Conservation (phyloP, 2,113 vertebrate genomes). For the Chionis minor region DNA sequence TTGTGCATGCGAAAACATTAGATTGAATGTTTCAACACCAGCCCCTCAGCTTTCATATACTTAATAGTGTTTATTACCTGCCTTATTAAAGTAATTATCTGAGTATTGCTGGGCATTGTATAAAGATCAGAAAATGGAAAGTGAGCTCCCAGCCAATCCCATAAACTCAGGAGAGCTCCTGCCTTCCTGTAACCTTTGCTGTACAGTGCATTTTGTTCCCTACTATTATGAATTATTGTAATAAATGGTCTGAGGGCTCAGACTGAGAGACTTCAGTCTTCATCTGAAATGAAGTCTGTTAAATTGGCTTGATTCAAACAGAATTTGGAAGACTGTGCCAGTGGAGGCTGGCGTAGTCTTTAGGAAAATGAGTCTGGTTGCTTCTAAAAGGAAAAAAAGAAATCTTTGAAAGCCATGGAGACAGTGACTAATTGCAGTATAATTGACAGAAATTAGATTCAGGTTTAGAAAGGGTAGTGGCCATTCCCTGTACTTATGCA, state of each 20-base stretch:
- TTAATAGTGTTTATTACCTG: conserved; percentile 14
- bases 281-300: not conserved
- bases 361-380: conserved; percentile 11
- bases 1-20: not conserved
- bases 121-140: conserved; percentile 4
- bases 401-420: not conserved
- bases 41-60: conserved; percentile 5
- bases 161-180: not conserved
- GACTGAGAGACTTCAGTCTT: not conserved
- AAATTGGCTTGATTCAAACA: not conserved
- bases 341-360: not conserved
- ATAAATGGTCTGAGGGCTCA: not conserved
- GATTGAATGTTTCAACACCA: not conserved
- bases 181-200: not conserved
- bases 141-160: not conserved
- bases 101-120: not conserved
- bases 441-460: conserved; percentile 1
- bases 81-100: conserved; percentile 35
- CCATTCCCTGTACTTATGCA: not conserved
- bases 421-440: conserved; percentile 14
- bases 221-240: not conserved
- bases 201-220: not conserved
- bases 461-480: not conserved
- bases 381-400: conserved; percentile 6
- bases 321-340: not conserved